These are phyloP conservation scores for Syrista parreyssii DNA, from an alignment of 2,888 invertebrate species.

Conservation along the genomic window DNA sequence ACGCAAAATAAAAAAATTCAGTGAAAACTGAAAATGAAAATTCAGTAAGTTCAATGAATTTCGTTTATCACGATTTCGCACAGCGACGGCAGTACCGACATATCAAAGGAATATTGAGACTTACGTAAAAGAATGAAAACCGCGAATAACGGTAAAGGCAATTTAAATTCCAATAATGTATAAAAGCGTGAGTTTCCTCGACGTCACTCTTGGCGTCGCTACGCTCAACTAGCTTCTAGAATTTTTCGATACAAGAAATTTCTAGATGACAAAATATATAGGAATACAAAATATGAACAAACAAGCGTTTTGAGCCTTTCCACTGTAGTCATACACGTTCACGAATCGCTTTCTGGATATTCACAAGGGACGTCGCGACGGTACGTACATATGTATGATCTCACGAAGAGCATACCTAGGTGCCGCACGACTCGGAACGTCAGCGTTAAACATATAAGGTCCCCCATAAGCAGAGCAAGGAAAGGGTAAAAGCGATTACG, in stretches of 20 bases:
- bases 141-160: slow-evolving; percentile 39
- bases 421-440: not conserved
- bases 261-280: not conserved
- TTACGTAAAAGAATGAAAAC: slow-evolving; percentile 51
- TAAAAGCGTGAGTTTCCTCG: slow-evolving; percentile 46
- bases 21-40: not conserved
- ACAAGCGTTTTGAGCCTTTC: not conserved
- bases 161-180: slow-evolving; percentile 58
- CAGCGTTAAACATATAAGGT: not conserved
- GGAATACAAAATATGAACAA: not conserved
- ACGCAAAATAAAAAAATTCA: not conserved
- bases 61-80: not conserved
- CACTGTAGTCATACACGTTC: not conserved
- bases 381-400: not conserved
- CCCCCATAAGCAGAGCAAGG: not conserved
- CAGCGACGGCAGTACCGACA: slow-evolving; percentile 10
- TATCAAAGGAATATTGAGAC: slow-evolving; percentile 52
- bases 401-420: not conserved
- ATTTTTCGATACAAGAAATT: not conserved
- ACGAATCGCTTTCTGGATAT: not conserved
- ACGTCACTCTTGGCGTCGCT: not conserved
- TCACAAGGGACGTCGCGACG: not conserved
- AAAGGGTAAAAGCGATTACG: slow-evolving; percentile 53
- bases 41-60: not conserved
- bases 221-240: not conserved